Evolutionary conservation across 2,113 vertebrate species (phyloP).

Genomic region (Cyprinodon variegatus): DNA sequence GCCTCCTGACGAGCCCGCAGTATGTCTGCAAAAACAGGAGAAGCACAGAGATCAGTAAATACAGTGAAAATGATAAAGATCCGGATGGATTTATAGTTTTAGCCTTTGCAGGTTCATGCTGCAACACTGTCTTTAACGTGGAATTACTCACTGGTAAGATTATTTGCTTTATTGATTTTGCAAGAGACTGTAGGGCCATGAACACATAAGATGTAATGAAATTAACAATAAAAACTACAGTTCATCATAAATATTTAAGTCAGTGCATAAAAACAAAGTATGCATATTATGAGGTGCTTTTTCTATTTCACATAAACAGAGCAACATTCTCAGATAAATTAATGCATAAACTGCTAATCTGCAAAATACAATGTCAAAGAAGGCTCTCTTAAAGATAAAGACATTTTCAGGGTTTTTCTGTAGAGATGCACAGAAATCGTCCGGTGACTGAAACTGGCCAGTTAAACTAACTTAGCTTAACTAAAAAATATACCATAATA

Average conservation of each 20-base stretch:
- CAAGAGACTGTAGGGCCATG: conserved; percentile 9
- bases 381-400: neutral
- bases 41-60: conserved; percentile 25
- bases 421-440: neutral
- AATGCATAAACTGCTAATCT: conserved; percentile 6
- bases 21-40: conserved; percentile 78
- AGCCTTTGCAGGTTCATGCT: conserved; percentile 1
- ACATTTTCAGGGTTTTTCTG: no score
- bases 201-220: conserved; percentile 13
- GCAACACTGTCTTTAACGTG: neutral
- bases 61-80: conserved; percentile 13
- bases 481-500: neutral
- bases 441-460: neutral
- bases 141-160: no score
- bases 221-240: neutral
- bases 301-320: conserved; percentile 7
- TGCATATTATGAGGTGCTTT: conserved; percentile 16
- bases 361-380: conserved; percentile 3
- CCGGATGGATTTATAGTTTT: conserved; percentile 38
- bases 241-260: conserved; percentile 6
- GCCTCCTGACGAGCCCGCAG: conserved; percentile 91
- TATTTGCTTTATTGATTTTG: neutral
- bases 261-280: conserved; percentile 7
- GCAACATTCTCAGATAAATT: conserved; percentile 5
- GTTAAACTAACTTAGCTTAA: no score